Conservation (phyloP, 2,888 invertebrate species). For the Cacoxenus indagator region DNA sequence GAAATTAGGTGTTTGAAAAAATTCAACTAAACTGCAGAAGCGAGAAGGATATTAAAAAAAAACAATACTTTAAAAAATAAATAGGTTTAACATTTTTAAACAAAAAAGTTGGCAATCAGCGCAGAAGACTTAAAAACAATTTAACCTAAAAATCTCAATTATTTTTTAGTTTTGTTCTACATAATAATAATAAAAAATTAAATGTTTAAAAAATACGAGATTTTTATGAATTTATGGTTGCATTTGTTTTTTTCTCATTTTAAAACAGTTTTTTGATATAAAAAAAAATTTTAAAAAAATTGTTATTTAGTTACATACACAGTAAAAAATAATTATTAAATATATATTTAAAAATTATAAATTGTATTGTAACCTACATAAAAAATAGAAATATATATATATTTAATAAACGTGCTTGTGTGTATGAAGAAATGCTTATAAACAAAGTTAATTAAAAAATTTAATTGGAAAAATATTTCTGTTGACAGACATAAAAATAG, state of each 20-base stretch:
- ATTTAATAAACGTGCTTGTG: conserved; percentile 19
- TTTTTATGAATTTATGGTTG: conserved; percentile 16
- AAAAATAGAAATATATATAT: conserved; percentile 34
- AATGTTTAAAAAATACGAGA: not conserved
- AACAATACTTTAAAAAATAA: conserved; percentile 20
- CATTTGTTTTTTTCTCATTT: conserved; percentile 10
- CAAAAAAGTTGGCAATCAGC: conserved; percentile 61
- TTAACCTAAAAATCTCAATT: conserved; percentile 16
- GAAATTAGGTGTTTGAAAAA: conserved; percentile 1
- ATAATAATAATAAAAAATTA: not conserved
- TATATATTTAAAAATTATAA: conserved; percentile 19
- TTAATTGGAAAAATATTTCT: conserved; percentile 36
- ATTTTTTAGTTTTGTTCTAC: conserved; percentile 14
- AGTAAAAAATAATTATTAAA: conserved; percentile 43
- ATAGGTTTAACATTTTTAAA: conserved; percentile 33
- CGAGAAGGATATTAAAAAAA: not conserved
- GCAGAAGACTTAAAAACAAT: conserved; percentile 60
- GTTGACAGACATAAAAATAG: conserved; percentile 30
- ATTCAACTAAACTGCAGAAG: not conserved
- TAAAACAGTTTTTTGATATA: conserved; percentile 10
- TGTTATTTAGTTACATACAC: conserved; percentile 20
- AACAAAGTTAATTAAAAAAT: conserved; percentile 18
- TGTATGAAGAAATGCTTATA: conserved; percentile 9
- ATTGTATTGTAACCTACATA: conserved; percentile 10
- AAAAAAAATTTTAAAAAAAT: conserved; percentile 5